phyloP scores from a whole-genome alignment of 2,797 vertebrate genomes.

The Stomatorhinus walkeri region DNA sequence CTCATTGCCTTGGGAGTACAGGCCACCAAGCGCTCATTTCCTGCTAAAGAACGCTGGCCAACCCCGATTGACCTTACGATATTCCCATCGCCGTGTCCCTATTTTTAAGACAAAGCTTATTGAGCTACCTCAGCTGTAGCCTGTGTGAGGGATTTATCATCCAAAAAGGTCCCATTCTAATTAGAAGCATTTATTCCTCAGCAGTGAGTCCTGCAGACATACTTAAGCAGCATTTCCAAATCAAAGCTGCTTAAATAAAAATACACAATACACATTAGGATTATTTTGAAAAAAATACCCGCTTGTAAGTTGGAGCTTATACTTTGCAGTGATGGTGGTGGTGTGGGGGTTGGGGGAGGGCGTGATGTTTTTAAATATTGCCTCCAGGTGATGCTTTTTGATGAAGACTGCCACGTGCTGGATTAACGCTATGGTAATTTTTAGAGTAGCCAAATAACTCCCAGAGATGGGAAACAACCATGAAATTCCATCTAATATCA shows the following conservation, averaged over 20 bases:
- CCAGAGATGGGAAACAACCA: neutral
- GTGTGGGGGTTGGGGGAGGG: neutral
- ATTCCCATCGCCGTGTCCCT: conserved; percentile 69
- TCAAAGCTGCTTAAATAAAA: neutral
- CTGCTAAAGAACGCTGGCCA: conserved; percentile 66
- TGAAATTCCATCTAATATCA: neutral
- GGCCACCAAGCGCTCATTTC: conserved; percentile 74
- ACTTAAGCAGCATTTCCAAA: conserved; percentile 24
- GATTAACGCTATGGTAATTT: neutral
- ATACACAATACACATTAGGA: neutral
- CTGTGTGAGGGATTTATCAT: conserved; percentile 57
- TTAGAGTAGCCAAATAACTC: neutral
- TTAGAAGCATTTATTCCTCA: conserved; percentile 50
- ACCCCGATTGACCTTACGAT: conserved; percentile 69
- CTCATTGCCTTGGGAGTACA: conserved; percentile 76
- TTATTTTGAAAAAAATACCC: neutral
- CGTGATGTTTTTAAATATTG: neutral
- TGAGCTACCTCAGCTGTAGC: conserved; percentile 62
- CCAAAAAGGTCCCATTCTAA: conserved; percentile 50
- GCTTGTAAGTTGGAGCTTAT: neutral
- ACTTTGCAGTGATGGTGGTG: neutral
- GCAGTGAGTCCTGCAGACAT: conserved; percentile 43
- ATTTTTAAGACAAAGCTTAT: conserved; percentile 65
- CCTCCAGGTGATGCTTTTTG: neutral
- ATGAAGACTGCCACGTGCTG: neutral